These are phyloP conservation scores for Myanophis thanlyinensis DNA, from an alignment of 2,113 vertebrate genomes.

Conservation along the genomic window DNA sequence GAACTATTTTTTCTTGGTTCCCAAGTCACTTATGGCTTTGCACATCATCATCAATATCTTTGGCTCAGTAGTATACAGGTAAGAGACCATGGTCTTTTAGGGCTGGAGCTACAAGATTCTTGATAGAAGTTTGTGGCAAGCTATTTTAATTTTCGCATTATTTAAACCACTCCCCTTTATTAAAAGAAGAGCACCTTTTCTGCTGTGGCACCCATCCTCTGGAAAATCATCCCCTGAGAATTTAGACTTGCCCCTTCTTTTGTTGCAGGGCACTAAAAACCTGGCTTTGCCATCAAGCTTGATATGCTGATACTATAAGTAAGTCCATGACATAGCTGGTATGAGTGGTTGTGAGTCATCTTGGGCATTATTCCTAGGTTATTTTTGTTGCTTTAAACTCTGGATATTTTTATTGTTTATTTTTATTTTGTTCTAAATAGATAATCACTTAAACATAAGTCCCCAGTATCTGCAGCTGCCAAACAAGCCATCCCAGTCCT, in stretches of 20 bases:
- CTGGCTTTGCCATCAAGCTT: neutral
- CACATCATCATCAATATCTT: neutral
- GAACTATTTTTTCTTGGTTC: neutral
- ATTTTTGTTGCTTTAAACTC: neutral
- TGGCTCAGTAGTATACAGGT: neutral
- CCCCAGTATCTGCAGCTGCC: neutral
- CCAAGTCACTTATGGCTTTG: neutral
- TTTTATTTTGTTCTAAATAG: neutral
- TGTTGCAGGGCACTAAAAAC: neutral
- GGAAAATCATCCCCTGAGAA: neutral
- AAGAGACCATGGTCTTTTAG: neutral
- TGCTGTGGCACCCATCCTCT: neutral
- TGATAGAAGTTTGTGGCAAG: neutral
- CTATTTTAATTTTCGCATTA: neutral
- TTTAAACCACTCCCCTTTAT: neutral
- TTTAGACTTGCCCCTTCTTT: neutral
- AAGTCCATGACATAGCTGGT: neutral
- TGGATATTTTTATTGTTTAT: neutral
- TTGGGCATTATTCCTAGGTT: neutral
- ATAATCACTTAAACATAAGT: neutral
- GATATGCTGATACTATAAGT: neutral
- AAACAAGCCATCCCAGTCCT: neutral
- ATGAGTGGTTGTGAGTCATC: neutral
- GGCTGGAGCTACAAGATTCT: neutral
- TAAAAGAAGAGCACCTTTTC: neutral